These are phyloP conservation scores for Capitulum mitella DNA, from an alignment of 2,888 invertebrate genomes.

Conservation along the genomic window DNA sequence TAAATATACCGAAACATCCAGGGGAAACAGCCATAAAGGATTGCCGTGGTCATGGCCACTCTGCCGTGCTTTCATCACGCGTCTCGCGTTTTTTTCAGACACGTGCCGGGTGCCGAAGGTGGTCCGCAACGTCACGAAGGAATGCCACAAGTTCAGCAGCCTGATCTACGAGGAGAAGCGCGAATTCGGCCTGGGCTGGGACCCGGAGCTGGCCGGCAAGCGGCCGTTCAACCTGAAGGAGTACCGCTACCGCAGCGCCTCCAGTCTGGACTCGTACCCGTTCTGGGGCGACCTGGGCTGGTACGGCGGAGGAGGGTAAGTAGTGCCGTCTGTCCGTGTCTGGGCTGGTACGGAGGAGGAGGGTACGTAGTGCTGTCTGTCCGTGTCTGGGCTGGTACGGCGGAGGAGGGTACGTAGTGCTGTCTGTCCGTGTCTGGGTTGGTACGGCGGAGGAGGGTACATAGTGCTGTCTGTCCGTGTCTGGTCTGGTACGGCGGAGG, in stretches of 20 bases:
- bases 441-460: slow-evolving; percentile 49
- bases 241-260: slow-evolving; percentile 39
- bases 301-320: slow-evolving; percentile 49
- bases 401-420: slow-evolving; percentile 46
- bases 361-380: slow-evolving; percentile 42
- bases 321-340: slow-evolving; percentile 36
- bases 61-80: no score
- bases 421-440: slow-evolving; percentile 37
- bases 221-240: slow-evolving; percentile 26
- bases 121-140: slow-evolving; percentile 35
- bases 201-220: not conserved
- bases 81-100: no score
- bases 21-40: no score
- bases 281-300: slow-evolving; percentile 43
- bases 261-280: slow-evolving; percentile 43
- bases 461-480: slow-evolving; percentile 36
- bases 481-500: no score
- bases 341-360: slow-evolving; percentile 46
- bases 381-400: slow-evolving; percentile 44
- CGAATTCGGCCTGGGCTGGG: slow-evolving; percentile 38
- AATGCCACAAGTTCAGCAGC: slow-evolving; percentile 37
- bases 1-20: no score
- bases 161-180: slow-evolving; percentile 38
- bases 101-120: slow-evolving; percentile 35
- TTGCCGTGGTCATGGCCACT: no score